Evolutionary conservation across 2,113 vertebrate genomes (phyloP).

Genomic region (Thamnaconus septentrionalis): DNA sequence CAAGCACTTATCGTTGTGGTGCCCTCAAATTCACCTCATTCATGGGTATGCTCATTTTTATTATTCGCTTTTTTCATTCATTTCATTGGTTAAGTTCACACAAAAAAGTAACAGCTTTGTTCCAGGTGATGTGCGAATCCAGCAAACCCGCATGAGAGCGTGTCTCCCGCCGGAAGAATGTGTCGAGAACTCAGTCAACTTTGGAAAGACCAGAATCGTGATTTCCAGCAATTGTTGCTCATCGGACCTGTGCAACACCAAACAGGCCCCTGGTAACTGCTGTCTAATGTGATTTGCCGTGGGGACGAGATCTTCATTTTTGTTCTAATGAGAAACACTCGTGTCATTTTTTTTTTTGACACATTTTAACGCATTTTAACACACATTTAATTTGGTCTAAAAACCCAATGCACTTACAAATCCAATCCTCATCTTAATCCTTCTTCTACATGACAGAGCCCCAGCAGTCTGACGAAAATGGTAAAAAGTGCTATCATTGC

Average conservation of each 20-base stretch:
- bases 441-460: slow-evolving; percentile 16
- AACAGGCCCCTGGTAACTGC: slow-evolving; percentile 20
- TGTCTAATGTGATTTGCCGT: too few relatives aligned
- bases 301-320: too few relatives aligned
- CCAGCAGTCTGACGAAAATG: slow-evolving; percentile 27
- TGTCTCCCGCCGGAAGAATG: slow-evolving; percentile 30
- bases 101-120: neutral
- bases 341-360: neutral
- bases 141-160: neutral
- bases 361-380: too few relatives aligned
- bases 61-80: rapidly evolving
- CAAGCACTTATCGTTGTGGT: neutral
- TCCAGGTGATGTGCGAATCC: neutral
- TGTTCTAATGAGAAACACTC: neutral
- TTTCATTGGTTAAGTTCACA: neutral
- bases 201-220: neutral
- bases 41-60: slow-evolving; percentile 8
- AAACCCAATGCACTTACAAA: too few relatives aligned
- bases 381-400: too few relatives aligned
- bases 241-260: slow-evolving; percentile 31
- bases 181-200: slow-evolving; percentile 7
- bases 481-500: slow-evolving; percentile 56
- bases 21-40: rapidly evolving
- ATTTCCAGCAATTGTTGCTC: slow-evolving; percentile 37
- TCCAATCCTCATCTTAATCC: too few relatives aligned